phyloP scores from a whole-genome alignment of 2,888 invertebrate genomes.

The Cantharis flavilabris region DNA sequence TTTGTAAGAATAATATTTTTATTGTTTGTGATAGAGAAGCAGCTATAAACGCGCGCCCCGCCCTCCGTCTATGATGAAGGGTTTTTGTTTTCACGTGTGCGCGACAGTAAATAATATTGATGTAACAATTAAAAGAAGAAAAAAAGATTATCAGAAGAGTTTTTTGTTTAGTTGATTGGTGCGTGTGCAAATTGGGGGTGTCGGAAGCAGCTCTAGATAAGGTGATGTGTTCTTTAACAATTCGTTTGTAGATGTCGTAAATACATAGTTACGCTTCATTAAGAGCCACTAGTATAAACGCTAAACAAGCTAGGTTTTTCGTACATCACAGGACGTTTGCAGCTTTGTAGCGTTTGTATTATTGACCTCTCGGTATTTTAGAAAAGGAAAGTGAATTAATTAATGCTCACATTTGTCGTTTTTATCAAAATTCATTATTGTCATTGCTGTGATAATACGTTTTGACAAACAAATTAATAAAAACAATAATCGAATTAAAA shows the following conservation, averaged over 20 bases:
- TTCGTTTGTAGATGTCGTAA: slow-evolving; percentile 52
- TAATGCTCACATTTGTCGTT: slow-evolving; percentile 39
- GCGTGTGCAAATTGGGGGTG: not conserved
- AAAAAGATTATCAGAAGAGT: not conserved
- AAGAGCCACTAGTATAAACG: slow-evolving; percentile 2
- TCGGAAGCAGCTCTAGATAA: slow-evolving; percentile 39
- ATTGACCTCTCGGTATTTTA: slow-evolving; percentile 4
- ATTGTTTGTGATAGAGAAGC: not conserved
- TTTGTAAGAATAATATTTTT: not conserved
- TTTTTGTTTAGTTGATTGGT: not conserved
- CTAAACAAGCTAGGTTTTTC: not conserved
- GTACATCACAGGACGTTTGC: not conserved
- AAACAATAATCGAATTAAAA: slow-evolving; percentile 23
- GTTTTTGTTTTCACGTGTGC: not conserved
- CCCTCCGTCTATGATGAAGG: not conserved
- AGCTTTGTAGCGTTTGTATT: not conserved
- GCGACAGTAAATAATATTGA: not conserved
- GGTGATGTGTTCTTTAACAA: slow-evolving; percentile 52
- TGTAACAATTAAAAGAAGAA: not conserved
- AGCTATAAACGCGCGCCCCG: not conserved
- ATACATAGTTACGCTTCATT: slow-evolving; percentile 46
- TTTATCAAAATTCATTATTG: slow-evolving; percentile 40
- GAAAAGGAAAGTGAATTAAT: slow-evolving; percentile 23
- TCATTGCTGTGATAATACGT: slow-evolving; percentile 27
- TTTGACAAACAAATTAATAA: slow-evolving; percentile 21